A percentile compares a stretch with the other conserved stretches of the same genome.
phyloP scores from a whole-genome alignment of 2,797 vertebrate species.

The Spondyliosoma cantharus region DNA sequence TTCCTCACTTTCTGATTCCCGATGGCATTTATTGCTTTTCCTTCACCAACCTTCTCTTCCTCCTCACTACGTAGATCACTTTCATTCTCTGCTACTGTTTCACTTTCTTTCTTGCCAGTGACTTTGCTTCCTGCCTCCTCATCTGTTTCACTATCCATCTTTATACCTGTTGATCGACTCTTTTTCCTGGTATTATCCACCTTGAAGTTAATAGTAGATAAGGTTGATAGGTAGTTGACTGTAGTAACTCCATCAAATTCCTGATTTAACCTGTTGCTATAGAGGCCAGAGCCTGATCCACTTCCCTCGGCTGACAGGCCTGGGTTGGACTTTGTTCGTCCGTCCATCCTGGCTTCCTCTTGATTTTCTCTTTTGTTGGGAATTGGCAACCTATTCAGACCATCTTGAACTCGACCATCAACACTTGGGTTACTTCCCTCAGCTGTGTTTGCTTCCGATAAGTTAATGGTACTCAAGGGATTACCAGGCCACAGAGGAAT shows the following conservation, averaged over 20 bases:
- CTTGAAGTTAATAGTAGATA: not conserved
- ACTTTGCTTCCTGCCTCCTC: not conserved
- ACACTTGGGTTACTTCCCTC: not conserved
- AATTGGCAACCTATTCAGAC: not conserved
- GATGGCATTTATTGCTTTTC: no score
- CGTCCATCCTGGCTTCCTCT: not conserved
- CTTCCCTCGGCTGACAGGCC: conserved; percentile 79
- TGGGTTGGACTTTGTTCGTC: not conserved
- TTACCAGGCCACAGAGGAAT: conserved; percentile 3
- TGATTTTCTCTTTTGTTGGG: not conserved
- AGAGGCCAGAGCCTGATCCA: conserved; percentile 85
- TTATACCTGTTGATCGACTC: not conserved
- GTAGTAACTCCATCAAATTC: conserved; percentile 27
- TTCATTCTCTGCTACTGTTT: conserved; percentile 3
- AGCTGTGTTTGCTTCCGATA: conserved; percentile 7
- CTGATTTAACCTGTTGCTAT: conserved; percentile 75
- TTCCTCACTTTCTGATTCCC: conserved; percentile 4
- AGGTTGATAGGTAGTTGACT: conserved; percentile 6
- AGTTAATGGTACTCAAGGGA: conserved; percentile 7
- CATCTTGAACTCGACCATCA: not conserved
- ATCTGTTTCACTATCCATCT: not conserved
- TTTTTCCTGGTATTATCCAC: not conserved
- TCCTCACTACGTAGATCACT: conserved; percentile 24
- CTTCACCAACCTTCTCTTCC: conserved; percentile 1
- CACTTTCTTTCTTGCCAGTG: not conserved